Evolutionary conservation across 2,888 invertebrate species (phyloP).

Genomic region (Dysmachus trigonus): DNA sequence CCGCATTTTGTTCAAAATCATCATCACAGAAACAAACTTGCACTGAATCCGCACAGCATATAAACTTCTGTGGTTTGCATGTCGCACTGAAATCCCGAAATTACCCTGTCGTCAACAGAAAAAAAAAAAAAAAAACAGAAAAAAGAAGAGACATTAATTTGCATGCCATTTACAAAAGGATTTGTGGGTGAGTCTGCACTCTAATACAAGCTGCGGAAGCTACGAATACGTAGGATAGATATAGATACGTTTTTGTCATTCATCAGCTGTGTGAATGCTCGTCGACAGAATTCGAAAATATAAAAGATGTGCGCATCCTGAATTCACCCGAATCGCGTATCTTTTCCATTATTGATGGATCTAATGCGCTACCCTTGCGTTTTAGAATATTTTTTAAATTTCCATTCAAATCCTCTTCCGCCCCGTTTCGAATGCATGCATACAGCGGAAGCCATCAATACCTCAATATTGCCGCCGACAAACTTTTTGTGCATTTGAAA

Average conservation of each 20-base stretch:
- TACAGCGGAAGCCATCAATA: not conserved
- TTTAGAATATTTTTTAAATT: conserved; percentile 3
- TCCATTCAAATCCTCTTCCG: not conserved
- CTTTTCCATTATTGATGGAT: not conserved
- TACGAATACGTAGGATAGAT: not conserved
- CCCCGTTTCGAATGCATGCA: not conserved
- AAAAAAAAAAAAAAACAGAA: too few species aligned
- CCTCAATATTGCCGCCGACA: not conserved
- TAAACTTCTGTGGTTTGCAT: not conserved
- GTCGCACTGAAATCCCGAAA: not conserved
- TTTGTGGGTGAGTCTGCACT: not conserved
- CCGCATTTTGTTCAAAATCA: not conserved
- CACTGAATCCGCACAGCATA: not conserved
- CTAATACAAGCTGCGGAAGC: not conserved
- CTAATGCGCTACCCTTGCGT: not conserved
- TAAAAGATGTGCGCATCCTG: not conserved
- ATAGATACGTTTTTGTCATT: not conserved
- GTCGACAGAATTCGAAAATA: not conserved
- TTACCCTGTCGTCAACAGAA: not conserved
- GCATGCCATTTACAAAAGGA: conserved; percentile 22
- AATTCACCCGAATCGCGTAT: not conserved
- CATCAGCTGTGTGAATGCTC: conserved; percentile 4
- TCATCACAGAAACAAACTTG: not conserved
- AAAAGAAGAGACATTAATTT: conserved; percentile 22
- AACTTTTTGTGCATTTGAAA: not conserved